Base-by-base conservation (phyloP, 2,797 vertebrate species). In the Pipistrellus nathusii region DNA sequence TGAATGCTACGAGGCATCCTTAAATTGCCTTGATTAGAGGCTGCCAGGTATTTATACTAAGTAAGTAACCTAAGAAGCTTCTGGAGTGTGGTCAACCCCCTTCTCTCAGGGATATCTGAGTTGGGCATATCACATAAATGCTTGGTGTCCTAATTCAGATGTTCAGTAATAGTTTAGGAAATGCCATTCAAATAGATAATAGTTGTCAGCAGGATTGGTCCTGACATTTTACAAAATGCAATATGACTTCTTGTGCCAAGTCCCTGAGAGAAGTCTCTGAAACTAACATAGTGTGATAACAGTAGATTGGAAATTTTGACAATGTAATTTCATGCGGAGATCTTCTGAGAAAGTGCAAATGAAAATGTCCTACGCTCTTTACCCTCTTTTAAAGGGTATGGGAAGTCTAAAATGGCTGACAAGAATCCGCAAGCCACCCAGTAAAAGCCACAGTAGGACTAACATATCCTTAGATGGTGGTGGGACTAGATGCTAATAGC, bases 161-260 rank as follows among this genome's bases (percentile, higher is more conserved):
- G 48, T n/a, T 51, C 30, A 64, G 27, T 44, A 80, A 69, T 66
- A 80, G 44, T 44, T 27, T 30, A 69, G 75, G 30, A 71, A 35
- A 53, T 69, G n/a, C 41, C 55, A 81, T 77, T 87, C n/a, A 59
- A 62, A 51, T 13, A 44, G n/a, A 59, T 44, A 77, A 62, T 44
- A 77, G 13, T 75, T 76, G 75, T 87, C 20, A 55, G n/a, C 59
- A 75, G 17, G 35, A 69, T 5, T 53, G 15, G 59, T 55, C 38
- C 48, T 86, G 59, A 91, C 77, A 35, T 82, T 82, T 23, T 3
- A 91, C 69, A 75, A 91, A 91, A 91, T 82, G 69, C 69, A 69
- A 30, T 51, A 21, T 51, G 69, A 32, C 21, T n/a, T 62, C 59
- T 76, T 53, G 41, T 57, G 68, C 12, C 11, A 44, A 32, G 8